Evolutionary conservation across 2,888 invertebrate genomes (phyloP), one percentile per base, ranked within the genome.

Genomic region (Hydriomena furcata): DNA sequence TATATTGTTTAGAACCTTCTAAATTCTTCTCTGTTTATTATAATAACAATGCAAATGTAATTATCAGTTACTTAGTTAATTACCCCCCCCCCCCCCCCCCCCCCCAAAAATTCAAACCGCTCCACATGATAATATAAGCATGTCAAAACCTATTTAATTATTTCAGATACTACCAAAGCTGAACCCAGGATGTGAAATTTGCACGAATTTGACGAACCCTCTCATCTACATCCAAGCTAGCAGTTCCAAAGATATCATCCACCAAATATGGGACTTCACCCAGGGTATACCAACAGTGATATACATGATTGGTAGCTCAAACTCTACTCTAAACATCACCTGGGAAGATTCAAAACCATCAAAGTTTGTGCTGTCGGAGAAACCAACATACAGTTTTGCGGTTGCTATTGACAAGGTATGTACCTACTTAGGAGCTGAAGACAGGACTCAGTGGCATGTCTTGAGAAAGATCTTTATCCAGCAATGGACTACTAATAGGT

Each of bases 181-280:
- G 1, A 89, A 91, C 52, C 90, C 88, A 1, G 81, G 79, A 27
- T 88, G 87, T 48, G 17, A 55, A 0, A 47, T 52, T 12, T 89
- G 89, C 53, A 61, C 68, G 2, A 55, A 63, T 1, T 70, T 71
- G n/a, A n/a, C n/a, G 31, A 72, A 80, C 0, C 89, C 88, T 1
- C 70, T 93, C 0, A 62, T 92, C 2, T 91, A 94, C 64, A 77
- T 93, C 5, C 78, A 81, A 65, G 93, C 93, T 0, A 88, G 84
- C 12, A 93, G 94, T 0, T 52, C 74, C 0, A 76, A 88, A 34
- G 94, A 94, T 71, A 91, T 91, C 0, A 71, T 94, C 0, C 94
- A 94, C 68, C 94, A 94, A 68, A 60, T 94, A 35, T 94, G 94
- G 93, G 93, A 94, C 75, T 93, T 94, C 61, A 88, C 91, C 1